Evolutionary conservation across 2,797 vertebrate genomes (phyloP), one percentile per base, ranked within the genome.

Genomic region (Danio tinwini): DNA sequence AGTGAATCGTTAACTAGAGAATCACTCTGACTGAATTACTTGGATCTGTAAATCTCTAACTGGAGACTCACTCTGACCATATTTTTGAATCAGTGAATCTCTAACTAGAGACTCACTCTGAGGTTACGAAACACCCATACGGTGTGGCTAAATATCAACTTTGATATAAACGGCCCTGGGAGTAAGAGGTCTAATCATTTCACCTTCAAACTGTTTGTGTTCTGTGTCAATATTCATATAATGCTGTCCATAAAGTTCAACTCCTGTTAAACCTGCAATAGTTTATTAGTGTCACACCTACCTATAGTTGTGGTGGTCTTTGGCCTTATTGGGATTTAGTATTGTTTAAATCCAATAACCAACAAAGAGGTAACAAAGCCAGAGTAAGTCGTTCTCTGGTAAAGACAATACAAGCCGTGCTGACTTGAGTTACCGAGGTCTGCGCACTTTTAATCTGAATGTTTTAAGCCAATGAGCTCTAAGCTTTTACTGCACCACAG

Each of bases 401-500:
- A 40, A 71, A 71, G 21, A 29, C 29, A 55, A n/a, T 45, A 65
- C 4, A 2, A 17, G 62, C 40, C 0, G 29, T 29, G 7, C 13
- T 58, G 42, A 29, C 44, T 74, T 45, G 52, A 61, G 53, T 50
- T 50, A 64, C 19, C 6, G 13, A 21, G 59, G 44, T 72, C 67
- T 29, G 52, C n/a, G 10, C 58, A 76, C 16, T 65, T 71, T 68
- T 62, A 76, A 52, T 62, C 47, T 12, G 65, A 50, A 73, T 58
- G 40, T 74, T 76, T 73, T 50, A 64, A 65, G 63, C 77, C 72
- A 45, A 76, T 74, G 67, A 73, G 81, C 81, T 69, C 80, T 84
- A 29, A 80, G 82, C 76, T 79, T 83, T 80, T 76, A 84, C 84
- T 81, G 80, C 62, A 10, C 83, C 45, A 8, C 84, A 77, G 42